Percentiles rank a stretch among this genome's conserved stretches.
Evolutionary conservation across 2,888 invertebrate species (phyloP).

Genomic region (Silvanus unidentatus): DNA sequence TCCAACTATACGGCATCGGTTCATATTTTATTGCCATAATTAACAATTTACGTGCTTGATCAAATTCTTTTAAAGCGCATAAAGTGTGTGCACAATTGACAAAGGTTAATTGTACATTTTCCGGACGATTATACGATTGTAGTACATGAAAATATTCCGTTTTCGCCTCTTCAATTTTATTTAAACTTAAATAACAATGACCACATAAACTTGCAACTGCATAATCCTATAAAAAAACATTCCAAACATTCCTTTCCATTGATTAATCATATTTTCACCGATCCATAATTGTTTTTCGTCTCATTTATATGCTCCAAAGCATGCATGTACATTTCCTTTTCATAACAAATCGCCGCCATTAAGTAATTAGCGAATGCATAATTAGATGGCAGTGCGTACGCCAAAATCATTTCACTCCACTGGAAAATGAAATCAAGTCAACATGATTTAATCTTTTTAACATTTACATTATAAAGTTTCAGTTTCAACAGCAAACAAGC

Average conservation of each 20-base stretch:
- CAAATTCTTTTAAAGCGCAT: slow-evolving; percentile 28
- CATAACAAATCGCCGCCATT: slow-evolving; percentile 37
- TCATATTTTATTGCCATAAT: slow-evolving; percentile 37
- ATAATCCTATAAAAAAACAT: slow-evolving; percentile 31
- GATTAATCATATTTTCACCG: slow-evolving; percentile 16
- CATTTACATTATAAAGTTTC: slow-evolving; percentile 29
- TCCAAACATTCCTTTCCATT: neutral
- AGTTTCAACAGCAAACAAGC: slow-evolving; percentile 38
- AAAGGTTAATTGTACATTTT: slow-evolving; percentile 38
- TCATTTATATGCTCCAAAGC: slow-evolving; percentile 37
- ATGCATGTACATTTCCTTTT: slow-evolving; percentile 33
- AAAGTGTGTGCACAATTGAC: slow-evolving; percentile 32
- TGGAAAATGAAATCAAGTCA: slow-evolving; percentile 19
- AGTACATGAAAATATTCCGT: slow-evolving; percentile 35
- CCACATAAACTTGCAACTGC: slow-evolving; percentile 35
- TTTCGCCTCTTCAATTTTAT: slow-evolving; percentile 28
- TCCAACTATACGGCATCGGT: slow-evolving; percentile 42
- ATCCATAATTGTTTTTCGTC: slow-evolving; percentile 32
- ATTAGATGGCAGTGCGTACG: slow-evolving; percentile 30
- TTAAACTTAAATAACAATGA: slow-evolving; percentile 33
- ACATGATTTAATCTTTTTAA: neutral
- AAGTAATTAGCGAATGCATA: slow-evolving; percentile 37
- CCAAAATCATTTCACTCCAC: slow-evolving; percentile 37
- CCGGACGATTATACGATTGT: slow-evolving; percentile 34
- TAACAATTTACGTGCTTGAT: slow-evolving; percentile 37